phyloP scores from a whole-genome alignment of 2,113 vertebrate species.

The Formicarius rufipectus region DNA sequence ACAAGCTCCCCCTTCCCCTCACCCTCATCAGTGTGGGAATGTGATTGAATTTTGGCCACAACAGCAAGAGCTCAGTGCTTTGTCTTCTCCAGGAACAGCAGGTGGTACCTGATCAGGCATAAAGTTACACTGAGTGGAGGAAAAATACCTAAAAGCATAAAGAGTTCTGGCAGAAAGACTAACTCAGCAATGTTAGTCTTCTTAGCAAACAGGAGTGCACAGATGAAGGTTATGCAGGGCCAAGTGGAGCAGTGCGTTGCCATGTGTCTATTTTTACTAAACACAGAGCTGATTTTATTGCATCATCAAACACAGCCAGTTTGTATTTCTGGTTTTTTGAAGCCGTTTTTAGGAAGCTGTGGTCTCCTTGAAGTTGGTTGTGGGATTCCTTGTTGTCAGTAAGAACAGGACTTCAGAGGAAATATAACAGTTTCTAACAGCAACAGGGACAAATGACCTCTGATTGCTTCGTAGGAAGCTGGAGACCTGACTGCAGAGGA shows the following conservation, averaged over 20 bases:
- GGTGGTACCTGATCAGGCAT: background rate
- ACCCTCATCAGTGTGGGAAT: background rate
- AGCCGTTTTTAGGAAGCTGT: background rate
- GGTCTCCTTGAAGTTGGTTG: background rate
- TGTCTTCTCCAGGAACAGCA: background rate
- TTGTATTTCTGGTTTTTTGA: background rate
- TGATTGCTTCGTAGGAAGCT: background rate
- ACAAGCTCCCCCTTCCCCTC: too few species aligned
- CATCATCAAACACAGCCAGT: background rate
- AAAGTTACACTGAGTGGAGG: background rate
- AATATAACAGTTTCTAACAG: background rate
- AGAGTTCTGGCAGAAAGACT: background rate
- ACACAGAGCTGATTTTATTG: background rate
- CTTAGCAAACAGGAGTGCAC: background rate
- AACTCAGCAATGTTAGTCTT: rapidly evolving
- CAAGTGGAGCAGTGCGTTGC: background rate
- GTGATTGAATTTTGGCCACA: background rate
- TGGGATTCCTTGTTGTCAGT: background rate
- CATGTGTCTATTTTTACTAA: background rate
- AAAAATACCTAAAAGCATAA: background rate
- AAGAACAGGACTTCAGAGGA: background rate
- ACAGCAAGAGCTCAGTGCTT: background rate
- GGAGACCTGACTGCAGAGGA: background rate
- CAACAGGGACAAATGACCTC: background rate
- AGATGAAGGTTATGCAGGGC: background rate